Conservation (phyloP, 2,113 vertebrate genomes). For the Leptobrachium ailaonicum region DNA sequence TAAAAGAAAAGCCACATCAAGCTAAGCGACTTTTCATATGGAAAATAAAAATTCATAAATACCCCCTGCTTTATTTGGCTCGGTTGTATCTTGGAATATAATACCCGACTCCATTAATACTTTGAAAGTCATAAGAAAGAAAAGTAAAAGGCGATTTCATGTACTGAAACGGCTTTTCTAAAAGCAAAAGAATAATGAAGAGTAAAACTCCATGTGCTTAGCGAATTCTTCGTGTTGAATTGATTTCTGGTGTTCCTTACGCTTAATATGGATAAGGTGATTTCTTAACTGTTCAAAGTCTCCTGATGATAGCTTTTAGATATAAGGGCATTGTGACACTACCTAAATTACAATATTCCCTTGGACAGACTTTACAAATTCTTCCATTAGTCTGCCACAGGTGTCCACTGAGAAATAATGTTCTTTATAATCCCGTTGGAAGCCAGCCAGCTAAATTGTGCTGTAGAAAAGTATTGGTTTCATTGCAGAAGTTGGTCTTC, state of each 20-base stretch:
- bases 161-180: constrained; percentile 18
- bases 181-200: constrained; percentile 28
- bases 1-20: constrained; percentile 32
- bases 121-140: constrained; percentile 1
- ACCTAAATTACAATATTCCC: constrained; percentile 21
- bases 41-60: constrained; percentile 21
- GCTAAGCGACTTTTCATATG: constrained; percentile 3
- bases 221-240: constrained; percentile 27
- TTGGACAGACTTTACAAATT: neutral
- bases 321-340: constrained; percentile 27
- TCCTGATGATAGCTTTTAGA: constrained; percentile 11
- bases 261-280: constrained; percentile 32
- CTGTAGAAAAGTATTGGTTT: neutral
- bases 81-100: constrained; percentile 10
- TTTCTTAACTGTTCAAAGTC: neutral
- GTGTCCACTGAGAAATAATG: neutral
- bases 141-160: constrained; percentile 5
- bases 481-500: too few species aligned
- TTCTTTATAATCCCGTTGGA: constrained; percentile 5
- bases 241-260: constrained; percentile 34
- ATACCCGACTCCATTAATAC: constrained; percentile 18
- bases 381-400: constrained; percentile 24
- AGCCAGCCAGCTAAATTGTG: neutral
- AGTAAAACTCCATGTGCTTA: constrained; percentile 29
- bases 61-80: constrained; percentile 25